Base-by-base conservation (phyloP, 1,140 invertebrate species). In the Ceratosolen fusciceps region DNA sequence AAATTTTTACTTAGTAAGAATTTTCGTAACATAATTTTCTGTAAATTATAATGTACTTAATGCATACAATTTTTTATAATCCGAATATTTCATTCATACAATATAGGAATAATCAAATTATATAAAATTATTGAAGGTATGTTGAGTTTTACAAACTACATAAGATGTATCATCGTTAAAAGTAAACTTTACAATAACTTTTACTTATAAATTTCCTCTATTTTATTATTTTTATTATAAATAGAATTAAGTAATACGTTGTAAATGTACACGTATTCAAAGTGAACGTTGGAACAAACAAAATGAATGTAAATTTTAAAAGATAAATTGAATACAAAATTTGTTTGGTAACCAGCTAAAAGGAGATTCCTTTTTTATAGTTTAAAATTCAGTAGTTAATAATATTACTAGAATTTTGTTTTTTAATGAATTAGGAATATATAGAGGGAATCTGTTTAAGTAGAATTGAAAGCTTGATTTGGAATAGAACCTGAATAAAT, bases 41-140 rank as follows among this genome's bases (percentile, higher is more conserved):
- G 37, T 19, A 70, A 77, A 77, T 52, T 71, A 77, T 24, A 31
- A 1, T 47, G 8, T 58, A 70, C 24, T 71, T 34, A 24, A 71
- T 31, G 58, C 16, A 37, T 34, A n/a, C 49, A 21, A 67, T 39
- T 37, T 56, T 34, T 10, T 14, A 26, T 19, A 37, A 43, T 10
- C 29, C 19, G 68, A 76, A 1, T n/a, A n/a, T 56, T 58, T 70
- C 26, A 29, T 21, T 43, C 54, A 52, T 58, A 58, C 16, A 7
- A 2, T 29, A 16, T 68, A 76, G 68, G 49, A 65, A 52, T 67
- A 14, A 60, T 49, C 16, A 47, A 56, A n/a, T n/a, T n/a, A n/a
- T n/a, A n/a, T n/a, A n/a, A n/a, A 54, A 21, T 76, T 8, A 21
- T 68, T 21, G 56, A 54, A 68, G 1, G 0, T 68, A 43, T 26